These are phyloP conservation scores for Saguinus midas DNA, from an alignment of 2,113 vertebrate species.

Conservation along the genomic window DNA sequence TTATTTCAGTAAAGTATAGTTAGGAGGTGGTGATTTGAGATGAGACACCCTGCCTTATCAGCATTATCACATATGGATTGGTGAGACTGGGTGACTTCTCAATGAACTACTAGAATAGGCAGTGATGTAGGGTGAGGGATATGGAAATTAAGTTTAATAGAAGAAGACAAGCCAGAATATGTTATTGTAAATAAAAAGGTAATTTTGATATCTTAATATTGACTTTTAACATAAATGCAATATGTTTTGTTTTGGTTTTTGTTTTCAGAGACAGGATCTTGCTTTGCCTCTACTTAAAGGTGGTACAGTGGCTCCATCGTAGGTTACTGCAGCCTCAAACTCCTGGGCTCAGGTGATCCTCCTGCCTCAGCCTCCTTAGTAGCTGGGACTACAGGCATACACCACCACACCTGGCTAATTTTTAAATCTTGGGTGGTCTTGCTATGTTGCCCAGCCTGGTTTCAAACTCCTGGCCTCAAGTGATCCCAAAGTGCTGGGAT, in stretches of 20 bases:
- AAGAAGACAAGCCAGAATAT: background rate
- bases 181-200: background rate
- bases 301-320: too few species aligned
- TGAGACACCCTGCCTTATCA: background rate
- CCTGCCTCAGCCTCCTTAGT: too few species aligned
- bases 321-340: too few species aligned
- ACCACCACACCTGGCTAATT: too few species aligned
- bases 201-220: background rate
- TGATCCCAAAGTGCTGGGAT: too few species aligned
- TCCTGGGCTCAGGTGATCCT: too few species aligned
- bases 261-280: too few species aligned
- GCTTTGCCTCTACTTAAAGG: too few species aligned
- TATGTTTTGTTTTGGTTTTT: background rate
- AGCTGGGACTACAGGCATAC: too few species aligned
- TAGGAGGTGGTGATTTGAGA: background rate
- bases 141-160: background rate
- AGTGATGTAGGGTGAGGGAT: background rate
- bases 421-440: too few species aligned
- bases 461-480: too few species aligned
- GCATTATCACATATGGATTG: background rate
- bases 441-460: too few species aligned
- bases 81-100: background rate
- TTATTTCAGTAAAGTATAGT: background rate
- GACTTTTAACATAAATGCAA: background rate
- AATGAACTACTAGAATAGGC: background rate